phyloP scores from a whole-genome alignment of 2,113 vertebrate genomes.

The Oncorhynchus gorbuscha region DNA sequence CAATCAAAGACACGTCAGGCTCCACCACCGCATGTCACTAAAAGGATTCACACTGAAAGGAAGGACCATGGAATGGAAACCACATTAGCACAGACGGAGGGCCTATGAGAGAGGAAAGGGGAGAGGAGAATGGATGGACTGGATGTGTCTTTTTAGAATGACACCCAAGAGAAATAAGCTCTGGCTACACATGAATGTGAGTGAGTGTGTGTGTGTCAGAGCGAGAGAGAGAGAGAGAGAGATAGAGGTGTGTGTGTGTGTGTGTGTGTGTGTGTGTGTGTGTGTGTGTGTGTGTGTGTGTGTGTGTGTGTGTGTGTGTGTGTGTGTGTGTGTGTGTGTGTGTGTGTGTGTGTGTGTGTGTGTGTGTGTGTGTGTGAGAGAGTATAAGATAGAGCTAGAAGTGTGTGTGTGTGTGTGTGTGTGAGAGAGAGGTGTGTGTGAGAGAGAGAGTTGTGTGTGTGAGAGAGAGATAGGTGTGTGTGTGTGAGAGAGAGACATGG shows the following conservation, averaged over 20 bases:
- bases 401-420: not conserved
- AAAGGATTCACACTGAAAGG: constrained; percentile 32
- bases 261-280: no score
- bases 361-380: no score
- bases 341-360: no score
- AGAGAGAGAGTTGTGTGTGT: no score
- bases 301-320: no score
- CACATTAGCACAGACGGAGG: constrained; percentile 45
- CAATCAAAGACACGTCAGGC: constrained; percentile 60
- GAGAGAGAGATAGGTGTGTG: no score
- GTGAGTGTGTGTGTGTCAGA: not conserved
- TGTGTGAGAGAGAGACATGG: no score
- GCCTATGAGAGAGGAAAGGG: constrained; percentile 23
- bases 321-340: no score
- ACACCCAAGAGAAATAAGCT: constrained; percentile 24
- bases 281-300: no score
- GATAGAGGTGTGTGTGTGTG: not conserved
- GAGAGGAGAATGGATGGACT: constrained; percentile 28
- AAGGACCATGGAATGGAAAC: constrained; percentile 14
- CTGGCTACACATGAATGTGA: not conserved
- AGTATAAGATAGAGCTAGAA: no score
- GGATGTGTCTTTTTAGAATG: constrained; percentile 32
- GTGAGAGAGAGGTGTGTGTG: no score
- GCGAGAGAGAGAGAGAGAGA: no score
- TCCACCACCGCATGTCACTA: constrained; percentile 40